phyloP scores from a whole-genome alignment of 2,888 invertebrate genomes.

The Lingula anatina region DNA sequence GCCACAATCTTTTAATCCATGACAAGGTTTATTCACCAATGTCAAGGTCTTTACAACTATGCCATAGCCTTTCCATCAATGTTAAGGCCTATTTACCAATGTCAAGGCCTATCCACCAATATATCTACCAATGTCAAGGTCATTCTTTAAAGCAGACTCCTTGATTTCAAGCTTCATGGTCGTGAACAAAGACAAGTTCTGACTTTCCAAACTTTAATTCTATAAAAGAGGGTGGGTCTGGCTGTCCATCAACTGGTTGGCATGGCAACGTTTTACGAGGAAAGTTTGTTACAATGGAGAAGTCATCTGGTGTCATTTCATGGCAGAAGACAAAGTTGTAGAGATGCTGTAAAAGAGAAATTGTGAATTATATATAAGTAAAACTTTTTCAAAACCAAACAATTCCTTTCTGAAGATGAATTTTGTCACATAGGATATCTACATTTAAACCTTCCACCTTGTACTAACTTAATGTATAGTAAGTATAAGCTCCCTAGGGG shows the following conservation, averaged over 20 bases:
- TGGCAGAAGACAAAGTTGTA: slow-evolving; percentile 95
- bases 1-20: too few relatives aligned
- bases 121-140: too few relatives aligned
- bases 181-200: slow-evolving; percentile 90
- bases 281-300: slow-evolving; percentile 93
- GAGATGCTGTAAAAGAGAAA: slow-evolving; percentile 68
- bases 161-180: slow-evolving; percentile 68
- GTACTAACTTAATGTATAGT: background rate
- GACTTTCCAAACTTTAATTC: slow-evolving; percentile 81
- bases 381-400: background rate
- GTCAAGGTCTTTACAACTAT: too few relatives aligned
- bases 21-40: too few relatives aligned
- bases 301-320: slow-evolving; percentile 84
- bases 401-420: too few relatives aligned
- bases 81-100: too few relatives aligned
- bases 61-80: too few relatives aligned
- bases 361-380: background rate
- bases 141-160: too few relatives aligned
- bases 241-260: slow-evolving; percentile 52
- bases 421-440: too few relatives aligned
- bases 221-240: slow-evolving; percentile 61
- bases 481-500: background rate
- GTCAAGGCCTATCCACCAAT: too few relatives aligned
- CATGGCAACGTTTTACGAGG: slow-evolving; percentile 79
- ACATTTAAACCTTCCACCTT: background rate